Evolutionary conservation across 2,888 invertebrate species (phyloP), one percentile per base, ranked within the genome.

Genomic region (Acleris sparsana): DNA sequence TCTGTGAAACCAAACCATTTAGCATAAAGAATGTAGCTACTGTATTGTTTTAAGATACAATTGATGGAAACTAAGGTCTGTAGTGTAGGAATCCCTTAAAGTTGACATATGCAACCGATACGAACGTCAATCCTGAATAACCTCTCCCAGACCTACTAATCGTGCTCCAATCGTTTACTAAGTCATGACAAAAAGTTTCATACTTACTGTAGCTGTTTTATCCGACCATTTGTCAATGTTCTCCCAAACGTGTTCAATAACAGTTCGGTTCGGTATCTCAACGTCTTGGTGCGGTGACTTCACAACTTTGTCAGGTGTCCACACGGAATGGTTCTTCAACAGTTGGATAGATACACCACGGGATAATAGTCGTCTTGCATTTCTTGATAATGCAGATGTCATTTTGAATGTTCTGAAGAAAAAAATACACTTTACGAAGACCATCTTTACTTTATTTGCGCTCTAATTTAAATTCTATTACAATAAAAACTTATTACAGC

Each of bases 231-330:
- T 93, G 20, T 93, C 93, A 56, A 95, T 74, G 71, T 94, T 88
- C 66, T 85, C 81, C 94, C 95, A 95, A 22, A 96, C 82, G 70
- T 93, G 93, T 72, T 95, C 94, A 61, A 93, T 84, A n/a, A 95
- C 67, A 0, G 93, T 89, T 5, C 88, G 73, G 67, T 93, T 92
- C 0, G 94, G 93, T 68, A 93, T 80, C 0, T 84, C 82, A 1
- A 94, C 74, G 49, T 93, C 85, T 33, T 84, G 87, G 67, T 86
- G 93, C 2, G 93, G 93, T 9, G 91, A 96, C 70, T 76, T 82
- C 0, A 89, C 83, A 13, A 84, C 75, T 18, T 85, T 86, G 16
- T 86, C 85, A 2, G 75, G 43, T 5, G 85, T 86, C 88, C 89
- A 89, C 3, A 85, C 62, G 52, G 74, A 77, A 39, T 72, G 71